Base-by-base conservation (phyloP, 2,113 vertebrate genomes). In the Polypterus senegalus region DNA sequence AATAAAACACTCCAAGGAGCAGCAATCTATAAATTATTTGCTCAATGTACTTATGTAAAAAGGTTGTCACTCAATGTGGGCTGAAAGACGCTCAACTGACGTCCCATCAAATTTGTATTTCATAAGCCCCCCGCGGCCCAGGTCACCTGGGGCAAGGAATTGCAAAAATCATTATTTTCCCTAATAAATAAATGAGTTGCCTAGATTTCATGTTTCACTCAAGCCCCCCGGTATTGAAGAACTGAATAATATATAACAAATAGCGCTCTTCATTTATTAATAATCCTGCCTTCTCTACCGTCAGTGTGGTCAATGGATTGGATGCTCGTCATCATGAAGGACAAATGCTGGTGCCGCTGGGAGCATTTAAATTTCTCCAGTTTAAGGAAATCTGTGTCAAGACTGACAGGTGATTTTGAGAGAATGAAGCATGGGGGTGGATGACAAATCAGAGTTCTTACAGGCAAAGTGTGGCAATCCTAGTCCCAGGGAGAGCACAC, bases 101-200 rank as follows among this genome's bases (percentile, higher is more conserved):
- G 82, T 76, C 78, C 75, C 72, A 70, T 78, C 66, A 5, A 78
- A 85, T 78, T 83, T 85, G 81, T 81, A 78, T 79, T 82, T 85
- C 78, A 83, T 80, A 81, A 83, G 78, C 73, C 74, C 77, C 77
- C 70, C 71, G 70, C 75, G 76, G 78, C 78, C 77, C 73, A 72
- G 83, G 79, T 84, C 77, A 80, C 65, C 76, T 66, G 73, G 69
- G 77, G 74, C 80, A 80, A 71, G 65, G 73, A 68, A 79, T 69
- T 1, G 45, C 74, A 64, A 70, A 83, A 88, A 87, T 85, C 83
- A 83, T 89, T 87, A 89, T 87, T 86, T 87, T 87, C 61, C 71
- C 74, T 86, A 88, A 86, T 87, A 91, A 88, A 89, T 89, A 86
- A 89, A 86, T 86, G 83, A 88, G 79, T 83, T 77, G 77, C 73